Conservation (phyloP, 2,888 invertebrate species). For the Hofmannophila pseudospretella region DNA sequence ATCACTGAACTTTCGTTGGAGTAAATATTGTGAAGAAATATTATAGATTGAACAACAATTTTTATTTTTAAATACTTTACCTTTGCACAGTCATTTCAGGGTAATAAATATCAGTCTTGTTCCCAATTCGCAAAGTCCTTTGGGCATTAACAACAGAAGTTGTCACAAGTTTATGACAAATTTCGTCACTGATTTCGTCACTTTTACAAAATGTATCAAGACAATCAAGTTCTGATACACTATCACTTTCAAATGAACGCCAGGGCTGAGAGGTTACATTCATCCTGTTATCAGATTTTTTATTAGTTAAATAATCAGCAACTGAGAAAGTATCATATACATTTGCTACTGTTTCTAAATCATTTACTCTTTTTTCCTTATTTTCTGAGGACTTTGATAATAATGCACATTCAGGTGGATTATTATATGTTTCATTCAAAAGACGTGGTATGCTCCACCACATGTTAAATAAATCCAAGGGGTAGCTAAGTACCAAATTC, state of each 20-base stretch:
- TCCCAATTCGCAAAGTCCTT: constrained; percentile 24
- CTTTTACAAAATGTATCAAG: constrained; percentile 36
- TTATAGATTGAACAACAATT: constrained; percentile 4
- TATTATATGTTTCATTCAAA: constrained; percentile 25
- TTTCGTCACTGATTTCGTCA: constrained; percentile 37
- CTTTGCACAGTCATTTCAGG: constrained; percentile 50
- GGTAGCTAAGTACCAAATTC: constrained; percentile 22
- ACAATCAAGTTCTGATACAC: constrained; percentile 56
- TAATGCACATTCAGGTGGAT: constrained; percentile 18
- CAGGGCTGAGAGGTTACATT: constrained; percentile 48
- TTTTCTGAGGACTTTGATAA: constrained; percentile 15
- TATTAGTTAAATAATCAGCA: constrained; percentile 43
- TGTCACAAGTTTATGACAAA: constrained; percentile 36
- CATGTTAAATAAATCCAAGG: constrained; percentile 38
- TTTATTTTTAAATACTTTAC: constrained; percentile 34
- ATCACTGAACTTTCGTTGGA: too few species aligned
- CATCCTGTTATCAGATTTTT: constrained; percentile 18
- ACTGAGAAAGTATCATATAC: constrained; percentile 56
- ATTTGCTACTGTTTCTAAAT: constrained; percentile 36
- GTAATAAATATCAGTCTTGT: constrained; percentile 27
- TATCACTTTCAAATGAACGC: constrained; percentile 41
- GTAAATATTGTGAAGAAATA: not conserved
- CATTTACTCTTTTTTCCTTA: constrained; percentile 12
- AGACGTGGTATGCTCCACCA: constrained; percentile 60
- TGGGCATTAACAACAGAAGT: constrained; percentile 34